These are phyloP conservation scores for Etheostoma perlongum DNA, from an alignment of 2,797 vertebrate species.

Conservation along the genomic window DNA sequence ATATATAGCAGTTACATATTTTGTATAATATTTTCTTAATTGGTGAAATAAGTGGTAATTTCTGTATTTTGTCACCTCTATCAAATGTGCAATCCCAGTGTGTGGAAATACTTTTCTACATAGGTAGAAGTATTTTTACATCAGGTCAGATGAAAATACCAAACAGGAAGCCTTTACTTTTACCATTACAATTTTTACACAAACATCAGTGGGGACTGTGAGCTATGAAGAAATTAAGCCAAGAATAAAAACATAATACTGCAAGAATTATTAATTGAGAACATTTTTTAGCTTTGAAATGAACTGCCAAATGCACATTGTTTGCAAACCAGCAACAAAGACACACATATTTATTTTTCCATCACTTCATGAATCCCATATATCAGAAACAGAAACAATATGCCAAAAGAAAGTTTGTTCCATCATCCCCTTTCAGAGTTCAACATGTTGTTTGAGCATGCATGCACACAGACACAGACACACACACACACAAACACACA, in stretches of 20 bases:
- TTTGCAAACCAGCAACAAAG: not conserved
- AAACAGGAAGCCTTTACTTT: not conserved
- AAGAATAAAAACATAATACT: not conserved
- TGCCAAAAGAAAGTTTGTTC: conserved; percentile 3
- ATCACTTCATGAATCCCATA: conserved; percentile 8
- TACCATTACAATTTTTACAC: not conserved
- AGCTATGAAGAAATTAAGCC: not conserved
- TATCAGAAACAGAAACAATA: conserved; percentile 15
- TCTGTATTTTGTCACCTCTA: not conserved
- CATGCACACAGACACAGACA: conserved; percentile 6
- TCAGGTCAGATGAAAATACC: not conserved
- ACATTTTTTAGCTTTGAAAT: not conserved
- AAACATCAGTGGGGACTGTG: not conserved
- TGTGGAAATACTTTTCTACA: not conserved
- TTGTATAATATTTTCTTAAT: too few relatives aligned
- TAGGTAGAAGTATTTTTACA: not conserved
- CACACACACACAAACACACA: conserved; percentile 34
- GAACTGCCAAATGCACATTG: not conserved
- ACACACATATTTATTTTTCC: not conserved
- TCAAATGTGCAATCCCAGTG: not conserved
- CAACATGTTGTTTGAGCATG: conserved; percentile 45
- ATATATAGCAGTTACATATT: too few relatives aligned
- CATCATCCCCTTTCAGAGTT: conserved; percentile 17
- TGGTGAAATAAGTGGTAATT: not conserved
- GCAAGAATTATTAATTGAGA: not conserved